Evolutionary conservation across 1,140 invertebrate genomes (phyloP), one percentile per base, ranked within the genome.

Genomic region (Drosophila nebulosa): DNA sequence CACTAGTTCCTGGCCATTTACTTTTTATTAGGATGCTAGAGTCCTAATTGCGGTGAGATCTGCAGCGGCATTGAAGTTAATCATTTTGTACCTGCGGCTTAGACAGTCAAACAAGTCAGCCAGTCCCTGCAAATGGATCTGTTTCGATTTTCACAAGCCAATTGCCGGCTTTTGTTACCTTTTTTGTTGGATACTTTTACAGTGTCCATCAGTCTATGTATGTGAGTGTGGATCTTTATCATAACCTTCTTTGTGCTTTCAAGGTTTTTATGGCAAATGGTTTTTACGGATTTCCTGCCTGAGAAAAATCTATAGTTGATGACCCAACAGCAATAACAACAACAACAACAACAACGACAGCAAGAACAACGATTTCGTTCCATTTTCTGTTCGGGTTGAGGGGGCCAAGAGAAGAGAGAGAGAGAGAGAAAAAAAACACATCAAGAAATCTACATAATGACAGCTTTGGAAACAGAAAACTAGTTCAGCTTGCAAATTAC

Each of bases 51-150:
- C 84, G 84, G 83, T 88, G 75, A 78, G 64, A 80, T 64, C 52
- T 58, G 46, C 46, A 63, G 50, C 56, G 69, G 68, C 71, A 81
- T 68, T 74, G 71, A 80, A 78, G 78, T 81, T 88, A 88, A 88
- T 88, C 83, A 81, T 80, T 81, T 69, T 70, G 83, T 88, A 88
- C 83, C 83, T 86, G 81, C 83, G 81, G 81, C 83, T 88, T 86
- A 88, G 83, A 68, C 83, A 86, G 83, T 86, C 83, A 86, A 83
- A 73, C 80, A 79, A 79, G 66, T 55, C 51, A 76, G 64, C 10
- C 9, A 76, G 73, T 76, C 72, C 64, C 69, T 72, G 78, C 78
- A 79, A 88, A 88, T 83, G 84, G 83, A 76, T 80, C 63, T 53
- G 57, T 64, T 68, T 77, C 63, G 60, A 74, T 88, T 88, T 88